Conservation (phyloP, 2,797 vertebrate species). For the Buceros bicornis region DNA sequence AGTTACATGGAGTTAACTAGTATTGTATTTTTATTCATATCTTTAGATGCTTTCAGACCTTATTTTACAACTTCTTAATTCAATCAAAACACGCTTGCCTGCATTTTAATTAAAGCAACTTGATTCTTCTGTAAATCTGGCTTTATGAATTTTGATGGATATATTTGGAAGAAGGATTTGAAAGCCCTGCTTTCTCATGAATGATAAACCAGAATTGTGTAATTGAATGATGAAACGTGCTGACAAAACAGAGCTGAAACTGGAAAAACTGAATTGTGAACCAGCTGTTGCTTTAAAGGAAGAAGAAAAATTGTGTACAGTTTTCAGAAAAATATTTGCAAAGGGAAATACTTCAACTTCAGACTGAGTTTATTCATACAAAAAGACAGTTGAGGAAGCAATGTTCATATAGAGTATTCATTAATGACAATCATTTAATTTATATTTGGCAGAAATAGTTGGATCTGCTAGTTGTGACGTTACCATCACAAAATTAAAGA, state of each 20-base stretch:
- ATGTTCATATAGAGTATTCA: neutral
- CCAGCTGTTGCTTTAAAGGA: neutral
- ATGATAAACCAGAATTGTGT: neutral
- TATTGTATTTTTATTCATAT: slow-evolving; percentile 16
- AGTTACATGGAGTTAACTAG: neutral
- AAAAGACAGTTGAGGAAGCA: neutral
- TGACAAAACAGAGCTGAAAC: slow-evolving; percentile 32
- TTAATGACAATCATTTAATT: neutral
- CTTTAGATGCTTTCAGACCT: neutral
- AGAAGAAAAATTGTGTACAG: neutral
- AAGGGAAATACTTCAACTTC: neutral
- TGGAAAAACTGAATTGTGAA: neutral
- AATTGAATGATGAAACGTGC: slow-evolving; percentile 13
- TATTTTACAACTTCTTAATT: slow-evolving; percentile 10
- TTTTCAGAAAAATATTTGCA: neutral
- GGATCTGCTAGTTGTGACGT: neutral
- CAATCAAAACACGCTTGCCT: neutral
- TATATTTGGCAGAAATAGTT: neutral
- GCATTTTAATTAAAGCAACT: slow-evolving; percentile 11
- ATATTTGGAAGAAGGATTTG: slow-evolving; percentile 2
- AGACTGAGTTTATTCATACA: neutral
- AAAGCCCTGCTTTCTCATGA: neutral
- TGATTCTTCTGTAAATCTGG: neutral
- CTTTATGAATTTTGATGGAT: slow-evolving; percentile 16
- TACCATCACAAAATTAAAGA: neutral